phyloP scores from a whole-genome alignment of 2,888 invertebrate species.

The Malthinus seriepunctatus region DNA sequence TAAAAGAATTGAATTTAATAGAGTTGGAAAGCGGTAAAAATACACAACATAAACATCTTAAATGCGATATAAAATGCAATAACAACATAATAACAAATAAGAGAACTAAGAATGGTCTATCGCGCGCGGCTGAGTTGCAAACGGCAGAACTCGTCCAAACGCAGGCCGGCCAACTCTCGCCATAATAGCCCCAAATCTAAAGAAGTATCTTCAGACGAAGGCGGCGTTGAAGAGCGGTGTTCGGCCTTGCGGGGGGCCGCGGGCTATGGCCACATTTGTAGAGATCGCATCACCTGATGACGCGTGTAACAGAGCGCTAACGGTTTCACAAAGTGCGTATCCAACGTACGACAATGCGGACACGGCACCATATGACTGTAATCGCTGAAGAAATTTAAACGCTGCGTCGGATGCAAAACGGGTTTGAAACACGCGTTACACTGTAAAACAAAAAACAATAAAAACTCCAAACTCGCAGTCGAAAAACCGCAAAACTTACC shows the following conservation, averaged over 20 bases:
- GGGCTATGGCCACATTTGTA: conserved; percentile 88
- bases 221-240: conserved; percentile 58
- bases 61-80: conserved; percentile 54
- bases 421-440: conserved; percentile 93
- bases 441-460: conserved; percentile 57
- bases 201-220: conserved; percentile 38
- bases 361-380: conserved; percentile 92
- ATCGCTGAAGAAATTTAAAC: conserved; percentile 91
- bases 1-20: conserved; percentile 20
- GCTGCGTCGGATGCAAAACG: conserved; percentile 83
- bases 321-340: conserved; percentile 95
- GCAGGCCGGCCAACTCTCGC: conserved; percentile 55
- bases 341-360: conserved; percentile 86
- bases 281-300: conserved; percentile 55
- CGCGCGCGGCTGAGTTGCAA: conserved; percentile 53
- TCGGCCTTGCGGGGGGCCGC: conserved; percentile 63
- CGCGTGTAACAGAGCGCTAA: conserved; percentile 82
- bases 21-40: conserved; percentile 26
- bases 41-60: conserved; percentile 37
- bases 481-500: conserved; percentile 59
- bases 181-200: conserved; percentile 54
- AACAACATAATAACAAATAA: conserved; percentile 33
- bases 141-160: conserved; percentile 55
- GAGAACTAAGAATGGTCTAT: conserved; percentile 42
- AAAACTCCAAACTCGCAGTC: background rate